phyloP scores from a whole-genome alignment of 2,888 invertebrate species.

The Lasioglossum calceatum region DNA sequence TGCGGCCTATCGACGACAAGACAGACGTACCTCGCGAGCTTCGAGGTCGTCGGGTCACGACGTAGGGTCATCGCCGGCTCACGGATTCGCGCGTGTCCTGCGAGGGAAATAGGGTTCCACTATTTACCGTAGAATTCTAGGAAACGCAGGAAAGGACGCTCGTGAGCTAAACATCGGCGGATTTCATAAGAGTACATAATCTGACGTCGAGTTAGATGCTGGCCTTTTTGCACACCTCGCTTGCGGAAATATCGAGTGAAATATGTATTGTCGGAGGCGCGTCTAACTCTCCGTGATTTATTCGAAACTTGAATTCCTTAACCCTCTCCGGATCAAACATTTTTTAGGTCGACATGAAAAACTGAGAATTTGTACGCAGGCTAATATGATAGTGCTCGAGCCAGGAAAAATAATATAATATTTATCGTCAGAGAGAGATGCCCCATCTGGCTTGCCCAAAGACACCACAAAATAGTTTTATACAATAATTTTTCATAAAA shows the following conservation, averaged over 20 bases:
- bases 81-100: conserved; percentile 21
- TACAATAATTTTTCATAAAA: no score
- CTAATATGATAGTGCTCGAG: no score
- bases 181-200: neutral
- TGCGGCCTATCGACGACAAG: conserved; percentile 67
- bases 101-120: conserved; percentile 13
- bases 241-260: neutral
- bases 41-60: conserved; percentile 64
- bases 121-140: neutral
- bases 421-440: no score
- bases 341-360: no score
- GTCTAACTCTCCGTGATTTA: neutral
- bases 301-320: neutral
- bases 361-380: no score
- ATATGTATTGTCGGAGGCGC: neutral
- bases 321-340: no score
- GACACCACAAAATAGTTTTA: no score
- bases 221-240: neutral
- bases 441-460: no score
- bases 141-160: conserved; percentile 7
- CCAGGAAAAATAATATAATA: no score
- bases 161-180: neutral
- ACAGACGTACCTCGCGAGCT: conserved; percentile 55
- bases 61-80: conserved; percentile 53
- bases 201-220: conserved; percentile 1